These are phyloP conservation scores for Microctenopoma steveboyesi DNA, from an alignment of 2,797 vertebrate genomes.

Conservation along the genomic window DNA sequence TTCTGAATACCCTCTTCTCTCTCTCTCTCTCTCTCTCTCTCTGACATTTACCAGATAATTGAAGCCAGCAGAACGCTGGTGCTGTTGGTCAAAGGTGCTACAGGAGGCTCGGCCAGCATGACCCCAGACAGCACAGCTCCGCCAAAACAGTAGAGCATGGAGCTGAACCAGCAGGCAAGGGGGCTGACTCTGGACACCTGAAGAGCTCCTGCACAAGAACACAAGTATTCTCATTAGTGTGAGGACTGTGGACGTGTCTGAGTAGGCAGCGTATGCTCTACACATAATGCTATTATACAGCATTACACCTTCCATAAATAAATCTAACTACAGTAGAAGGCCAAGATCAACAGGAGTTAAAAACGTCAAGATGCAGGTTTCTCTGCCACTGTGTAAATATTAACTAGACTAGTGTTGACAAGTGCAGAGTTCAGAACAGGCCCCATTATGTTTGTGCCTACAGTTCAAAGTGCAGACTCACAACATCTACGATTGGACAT, in stretches of 20 bases:
- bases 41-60: constrained; percentile 89
- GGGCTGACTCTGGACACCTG: constrained; percentile 88
- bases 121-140: constrained; percentile 91
- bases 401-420: constrained; percentile 29
- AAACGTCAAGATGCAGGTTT: too few relatives aligned
- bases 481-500: constrained; percentile 6
- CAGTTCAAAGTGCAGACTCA: constrained; percentile 49
- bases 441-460: background rate
- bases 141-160: constrained; percentile 96
- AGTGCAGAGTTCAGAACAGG: background rate
- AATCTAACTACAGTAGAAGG: background rate
- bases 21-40: background rate
- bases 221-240: constrained; percentile 17
- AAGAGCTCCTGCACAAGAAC: constrained; percentile 84
- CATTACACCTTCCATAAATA: too few relatives aligned
- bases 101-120: constrained; percentile 91
- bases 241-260: too few relatives aligned
- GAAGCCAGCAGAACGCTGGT: constrained; percentile 90
- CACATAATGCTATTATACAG: too few relatives aligned
- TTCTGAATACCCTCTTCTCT: background rate
- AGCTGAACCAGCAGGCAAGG: constrained; percentile 95
- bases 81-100: constrained; percentile 89
- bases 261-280: too few relatives aligned
- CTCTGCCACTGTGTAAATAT: constrained; percentile 33
- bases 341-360: background rate